Evolutionary conservation across 2,888 invertebrate species (phyloP).

Genomic region (Andrena hattorfiana): DNA sequence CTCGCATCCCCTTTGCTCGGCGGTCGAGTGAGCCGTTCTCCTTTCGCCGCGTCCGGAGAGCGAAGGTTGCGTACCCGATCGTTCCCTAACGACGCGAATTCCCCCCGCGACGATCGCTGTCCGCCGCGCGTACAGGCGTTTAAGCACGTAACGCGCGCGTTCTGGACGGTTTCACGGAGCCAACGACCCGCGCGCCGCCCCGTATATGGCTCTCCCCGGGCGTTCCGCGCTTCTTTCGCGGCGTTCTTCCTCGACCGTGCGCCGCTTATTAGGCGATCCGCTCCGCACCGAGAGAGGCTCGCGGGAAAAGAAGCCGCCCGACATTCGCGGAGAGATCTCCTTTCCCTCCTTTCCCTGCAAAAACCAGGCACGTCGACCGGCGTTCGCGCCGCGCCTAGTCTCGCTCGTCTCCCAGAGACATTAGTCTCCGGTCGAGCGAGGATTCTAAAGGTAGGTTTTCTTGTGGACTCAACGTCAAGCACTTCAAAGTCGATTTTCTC

Average conservation of each 20-base stretch:
- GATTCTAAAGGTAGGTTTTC: too few species aligned
- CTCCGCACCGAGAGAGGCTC: constrained; percentile 9
- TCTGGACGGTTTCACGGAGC: constrained; percentile 34
- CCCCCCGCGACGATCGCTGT: constrained; percentile 23
- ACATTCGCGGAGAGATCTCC: constrained; percentile 6
- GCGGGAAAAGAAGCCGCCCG: neutral
- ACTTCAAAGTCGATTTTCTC: too few species aligned
- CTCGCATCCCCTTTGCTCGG: neutral
- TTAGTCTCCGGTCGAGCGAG: too few species aligned
- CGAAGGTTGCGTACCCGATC: constrained; percentile 25
- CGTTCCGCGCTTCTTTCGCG: constrained; percentile 37
- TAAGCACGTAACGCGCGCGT: constrained; percentile 37
- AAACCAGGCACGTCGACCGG: too few species aligned
- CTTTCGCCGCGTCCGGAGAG: constrained; percentile 22
- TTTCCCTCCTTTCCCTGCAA: constrained; percentile 1
- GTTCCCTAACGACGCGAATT: constrained; percentile 24
- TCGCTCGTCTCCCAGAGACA: too few species aligned
- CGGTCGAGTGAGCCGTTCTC: constrained; percentile 9
- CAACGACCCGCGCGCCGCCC: constrained; percentile 41
- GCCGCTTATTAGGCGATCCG: constrained; percentile 51
- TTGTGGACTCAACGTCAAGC: too few species aligned
- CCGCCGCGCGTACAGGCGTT: constrained; percentile 14
- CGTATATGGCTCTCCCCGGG: constrained; percentile 38
- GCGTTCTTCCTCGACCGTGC: constrained; percentile 29
- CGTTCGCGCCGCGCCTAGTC: too few species aligned